Percentiles rank a stretch among this genome's conserved stretches.
phyloP scores from a whole-genome alignment of 2,888 invertebrate genomes.

The Drosophila dives region DNA sequence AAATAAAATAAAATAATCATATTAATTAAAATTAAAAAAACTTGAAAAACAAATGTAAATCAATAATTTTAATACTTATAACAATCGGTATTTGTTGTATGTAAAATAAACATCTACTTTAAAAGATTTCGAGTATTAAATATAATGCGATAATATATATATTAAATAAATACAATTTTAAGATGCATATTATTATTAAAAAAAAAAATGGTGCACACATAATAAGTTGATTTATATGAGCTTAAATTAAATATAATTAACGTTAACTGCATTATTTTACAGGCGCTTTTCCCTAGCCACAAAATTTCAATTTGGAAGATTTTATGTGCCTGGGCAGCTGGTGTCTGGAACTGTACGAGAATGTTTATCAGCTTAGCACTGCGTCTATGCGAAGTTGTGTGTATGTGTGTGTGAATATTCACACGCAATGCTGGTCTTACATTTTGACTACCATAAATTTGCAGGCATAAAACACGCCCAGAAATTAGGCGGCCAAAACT shows the following conservation, averaged over 20 bases:
- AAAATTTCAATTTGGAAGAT: constrained; percentile 9
- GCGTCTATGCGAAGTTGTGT: not conserved
- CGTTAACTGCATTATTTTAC: not conserved
- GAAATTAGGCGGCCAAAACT: constrained; percentile 50
- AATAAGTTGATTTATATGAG: not conserved
- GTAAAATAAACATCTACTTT: not conserved
- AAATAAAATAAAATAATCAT: too few relatives aligned
- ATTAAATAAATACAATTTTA: not conserved
- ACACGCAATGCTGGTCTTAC: constrained; percentile 39
- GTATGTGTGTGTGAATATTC: constrained; percentile 12
- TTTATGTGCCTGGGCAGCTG: constrained; percentile 6
- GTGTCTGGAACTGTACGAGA: constrained; percentile 46
- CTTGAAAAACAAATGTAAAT: not conserved
- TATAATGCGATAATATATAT: not conserved
- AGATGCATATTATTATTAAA: not conserved
- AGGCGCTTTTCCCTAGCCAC: not conserved
- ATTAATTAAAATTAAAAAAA: not conserved
- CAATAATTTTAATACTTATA: not conserved
- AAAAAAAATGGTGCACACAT: not conserved
- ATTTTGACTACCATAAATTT: constrained; percentile 64
- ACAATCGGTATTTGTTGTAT: too few relatives aligned
- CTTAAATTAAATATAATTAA: not conserved
- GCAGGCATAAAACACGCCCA: constrained; percentile 60
- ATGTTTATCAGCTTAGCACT: constrained; percentile 31
- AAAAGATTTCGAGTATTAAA: not conserved